Conservation (phyloP, 2,888 invertebrate genomes). For the Drosophila bunnanda region DNA sequence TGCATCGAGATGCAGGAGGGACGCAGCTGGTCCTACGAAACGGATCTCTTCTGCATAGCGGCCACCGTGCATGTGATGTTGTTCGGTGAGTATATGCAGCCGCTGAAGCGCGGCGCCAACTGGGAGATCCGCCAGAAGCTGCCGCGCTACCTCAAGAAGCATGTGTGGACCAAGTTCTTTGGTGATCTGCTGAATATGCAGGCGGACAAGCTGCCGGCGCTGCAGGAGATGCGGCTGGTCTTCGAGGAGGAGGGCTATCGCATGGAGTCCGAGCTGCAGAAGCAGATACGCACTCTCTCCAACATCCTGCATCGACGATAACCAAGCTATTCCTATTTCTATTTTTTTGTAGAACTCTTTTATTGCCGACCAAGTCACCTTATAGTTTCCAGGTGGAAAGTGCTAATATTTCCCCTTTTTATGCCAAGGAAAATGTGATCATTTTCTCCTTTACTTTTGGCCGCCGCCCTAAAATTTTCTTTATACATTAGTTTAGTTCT, state of each 20-base stretch:
- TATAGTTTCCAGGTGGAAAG: background rate
- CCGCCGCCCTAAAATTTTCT: background rate
- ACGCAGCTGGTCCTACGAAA: constrained; percentile 97
- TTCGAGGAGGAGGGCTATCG: constrained; percentile 83
- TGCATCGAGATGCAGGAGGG: constrained; percentile 97
- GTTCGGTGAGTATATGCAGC: constrained; percentile 96
- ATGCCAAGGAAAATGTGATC: background rate
- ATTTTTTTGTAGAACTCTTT: background rate
- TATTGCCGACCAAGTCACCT: constrained; percentile 27
- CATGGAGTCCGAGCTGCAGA: constrained; percentile 85
- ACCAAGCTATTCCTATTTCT: constrained; percentile 46
- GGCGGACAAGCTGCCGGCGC: constrained; percentile 90
- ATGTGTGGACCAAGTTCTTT: constrained; percentile 93
- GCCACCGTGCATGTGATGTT: constrained; percentile 95
- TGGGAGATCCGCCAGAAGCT: constrained; percentile 90
- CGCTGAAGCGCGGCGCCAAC: constrained; percentile 87
- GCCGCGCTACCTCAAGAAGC: constrained; percentile 90
- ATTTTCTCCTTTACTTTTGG: background rate
- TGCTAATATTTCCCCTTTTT: background rate
- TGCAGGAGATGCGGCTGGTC: constrained; percentile 84
- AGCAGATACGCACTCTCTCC: constrained; percentile 84
- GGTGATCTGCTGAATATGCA: constrained; percentile 92
- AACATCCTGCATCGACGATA: constrained; percentile 84
- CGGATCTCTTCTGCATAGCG: constrained; percentile 95
- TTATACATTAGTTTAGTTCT: constrained; percentile 10